These are phyloP conservation scores for Melangyna quadrimaculata DNA, from an alignment of 2,888 invertebrate genomes.

Conservation along the genomic window DNA sequence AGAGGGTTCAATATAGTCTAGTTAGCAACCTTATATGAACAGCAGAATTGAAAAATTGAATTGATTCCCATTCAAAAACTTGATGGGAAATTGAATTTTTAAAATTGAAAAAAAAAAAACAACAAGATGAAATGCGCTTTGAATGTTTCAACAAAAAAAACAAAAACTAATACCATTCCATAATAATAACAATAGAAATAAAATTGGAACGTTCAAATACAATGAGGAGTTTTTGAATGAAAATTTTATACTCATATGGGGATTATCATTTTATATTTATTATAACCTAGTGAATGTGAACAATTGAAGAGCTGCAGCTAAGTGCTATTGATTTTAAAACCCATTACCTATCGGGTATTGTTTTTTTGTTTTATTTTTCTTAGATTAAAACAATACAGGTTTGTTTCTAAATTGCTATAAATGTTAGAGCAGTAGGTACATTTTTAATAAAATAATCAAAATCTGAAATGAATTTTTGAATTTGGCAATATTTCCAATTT, in stretches of 20 bases:
- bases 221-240: neutral
- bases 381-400: neutral
- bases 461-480: no score
- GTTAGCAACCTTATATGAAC: neutral
- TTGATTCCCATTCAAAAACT: slow-evolving; percentile 5
- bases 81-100: slow-evolving; percentile 21
- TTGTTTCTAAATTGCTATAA: neutral
- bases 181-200: neutral
- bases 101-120: neutral
- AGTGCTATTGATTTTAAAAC: slow-evolving; percentile 4
- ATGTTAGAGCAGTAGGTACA: neutral
- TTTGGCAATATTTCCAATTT: no score
- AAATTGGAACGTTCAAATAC: neutral
- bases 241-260: neutral
- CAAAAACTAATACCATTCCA: neutral
- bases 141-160: neutral
- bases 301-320: neutral
- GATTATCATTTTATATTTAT: neutral
- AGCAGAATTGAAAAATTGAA: neutral
- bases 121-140: neutral
- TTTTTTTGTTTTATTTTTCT: neutral
- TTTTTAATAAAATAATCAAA: neutral
- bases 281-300: neutral
- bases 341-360: neutral
- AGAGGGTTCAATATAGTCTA: neutral